Base-by-base conservation (phyloP, 2,797 vertebrate genomes). In the Novumbra hubbsi region DNA sequence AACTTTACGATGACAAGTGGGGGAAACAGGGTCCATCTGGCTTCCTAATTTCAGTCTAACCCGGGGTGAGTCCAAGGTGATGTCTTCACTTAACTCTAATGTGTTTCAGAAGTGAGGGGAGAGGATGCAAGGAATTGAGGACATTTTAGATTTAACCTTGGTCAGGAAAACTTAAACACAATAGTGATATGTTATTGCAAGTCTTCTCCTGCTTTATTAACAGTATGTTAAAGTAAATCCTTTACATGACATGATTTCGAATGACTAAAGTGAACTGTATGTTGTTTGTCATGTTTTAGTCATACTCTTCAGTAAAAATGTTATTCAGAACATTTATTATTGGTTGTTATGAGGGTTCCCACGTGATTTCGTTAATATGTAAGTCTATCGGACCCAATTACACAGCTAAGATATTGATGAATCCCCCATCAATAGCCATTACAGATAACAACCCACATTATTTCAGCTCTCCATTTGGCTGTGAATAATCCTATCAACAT, bases 351-450 rank as follows among this genome's bases (percentile, higher is more conserved):
- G 81, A 83, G 73, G 78, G 74, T 70, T 49, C 70, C 70, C 63
- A 3, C 81, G 82, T 80, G 41, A 90, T 88, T 87, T 87, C 80
- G 89, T 91, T 83, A 88, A 69, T 73, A 75, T 15, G 24, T 80
- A 71, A 76, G 79, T 82, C 81, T 79, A 1, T 48, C 78, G 70
- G 87, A 83, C 76, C 71, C 80, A 84, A 78, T 89, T 84, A 81
- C 75, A 81, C 7, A 0, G 55, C 55, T 24, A 60, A 52, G 79
- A 84, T 88, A 90, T 85, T 86, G 86, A 88, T 85, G 82, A 84
- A 78, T 71, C 71, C 75, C 68, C 79, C 86, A 86, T 89, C 88
- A 82, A 85, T 88, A 84, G 70, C 72, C 75, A 82, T 85, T 86
- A 81, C 21, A 87, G 89, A 89, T 90, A 82, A 74, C 32, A n/a